A percentile compares a stretch with the other conserved stretches of the same genome.
Conservation (phyloP, 2,888 invertebrate species). For the Cephus pygmeus region DNA sequence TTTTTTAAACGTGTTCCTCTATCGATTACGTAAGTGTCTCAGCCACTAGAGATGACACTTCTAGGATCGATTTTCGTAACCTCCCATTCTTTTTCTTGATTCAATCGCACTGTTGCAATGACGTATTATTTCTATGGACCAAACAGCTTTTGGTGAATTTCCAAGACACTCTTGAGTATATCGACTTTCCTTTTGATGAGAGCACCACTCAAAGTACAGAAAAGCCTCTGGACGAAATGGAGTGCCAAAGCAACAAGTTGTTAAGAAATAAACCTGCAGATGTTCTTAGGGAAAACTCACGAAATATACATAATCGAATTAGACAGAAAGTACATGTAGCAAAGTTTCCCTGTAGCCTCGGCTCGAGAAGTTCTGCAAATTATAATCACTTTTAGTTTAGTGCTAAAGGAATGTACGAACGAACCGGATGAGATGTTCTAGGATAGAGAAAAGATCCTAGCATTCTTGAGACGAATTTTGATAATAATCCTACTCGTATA, state of each 20-base stretch:
- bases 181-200: neutral
- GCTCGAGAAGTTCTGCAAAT: neutral
- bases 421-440: neutral
- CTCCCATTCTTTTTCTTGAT: neutral
- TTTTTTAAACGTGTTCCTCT: neutral
- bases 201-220: neutral
- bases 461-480: neutral
- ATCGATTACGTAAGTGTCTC: neutral
- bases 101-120: neutral
- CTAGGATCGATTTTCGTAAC: neutral
- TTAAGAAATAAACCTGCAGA: neutral
- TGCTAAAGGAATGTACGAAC: neutral
- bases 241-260: neutral
- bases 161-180: neutral
- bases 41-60: neutral
- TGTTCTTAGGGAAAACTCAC: neutral
- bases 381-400: neutral
- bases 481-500: neutral
- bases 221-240: neutral
- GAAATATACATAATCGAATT: neutral
- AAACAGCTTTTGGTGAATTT: neutral
- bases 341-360: neutral
- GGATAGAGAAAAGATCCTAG: neutral
- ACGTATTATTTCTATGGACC: neutral
- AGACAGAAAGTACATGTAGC: neutral